phyloP scores from a whole-genome alignment of 2,113 vertebrate species.

The Bos taurus region DNA sequence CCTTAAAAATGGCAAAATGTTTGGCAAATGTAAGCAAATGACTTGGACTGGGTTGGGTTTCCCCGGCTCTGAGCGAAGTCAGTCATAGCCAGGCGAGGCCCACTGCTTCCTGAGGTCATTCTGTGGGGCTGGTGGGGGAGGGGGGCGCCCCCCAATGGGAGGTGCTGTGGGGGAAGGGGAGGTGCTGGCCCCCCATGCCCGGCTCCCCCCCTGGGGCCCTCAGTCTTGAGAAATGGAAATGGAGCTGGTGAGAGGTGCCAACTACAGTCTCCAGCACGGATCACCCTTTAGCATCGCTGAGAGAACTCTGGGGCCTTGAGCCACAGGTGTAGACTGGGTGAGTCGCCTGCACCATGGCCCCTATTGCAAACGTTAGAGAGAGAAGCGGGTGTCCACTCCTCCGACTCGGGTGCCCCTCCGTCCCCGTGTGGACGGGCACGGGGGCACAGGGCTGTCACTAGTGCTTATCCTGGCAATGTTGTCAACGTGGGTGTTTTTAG shows the following conservation, averaged over 20 bases:
- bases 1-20: conserved; percentile 77
- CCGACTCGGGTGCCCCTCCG: not conserved
- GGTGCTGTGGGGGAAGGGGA: not conserved
- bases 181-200: not conserved
- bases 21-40: conserved; percentile 81
- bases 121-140: conserved; percentile 61
- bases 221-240: conserved; percentile 60
- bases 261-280: conserved; percentile 42
- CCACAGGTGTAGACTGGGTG: conserved; percentile 61
- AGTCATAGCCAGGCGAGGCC: conserved; percentile 64
- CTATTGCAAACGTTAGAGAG: conserved; percentile 12
- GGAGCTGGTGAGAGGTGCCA: conserved; percentile 76
- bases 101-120: conserved; percentile 70
- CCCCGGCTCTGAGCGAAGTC: conserved; percentile 70
- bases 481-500: conserved; percentile 24
- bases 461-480: conserved; percentile 25
- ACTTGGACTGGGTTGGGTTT: conserved; percentile 73
- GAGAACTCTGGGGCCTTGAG: conserved; percentile 36
- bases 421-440: not conserved
- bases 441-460: not conserved
- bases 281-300: conserved; percentile 54
- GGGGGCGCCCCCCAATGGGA: not conserved
- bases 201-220: conserved; percentile 58
- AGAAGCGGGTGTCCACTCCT: not conserved
- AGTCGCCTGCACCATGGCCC: conserved; percentile 60